Base-by-base conservation (phyloP, 2,888 invertebrate genomes). In the Limnephilus auricula region DNA sequence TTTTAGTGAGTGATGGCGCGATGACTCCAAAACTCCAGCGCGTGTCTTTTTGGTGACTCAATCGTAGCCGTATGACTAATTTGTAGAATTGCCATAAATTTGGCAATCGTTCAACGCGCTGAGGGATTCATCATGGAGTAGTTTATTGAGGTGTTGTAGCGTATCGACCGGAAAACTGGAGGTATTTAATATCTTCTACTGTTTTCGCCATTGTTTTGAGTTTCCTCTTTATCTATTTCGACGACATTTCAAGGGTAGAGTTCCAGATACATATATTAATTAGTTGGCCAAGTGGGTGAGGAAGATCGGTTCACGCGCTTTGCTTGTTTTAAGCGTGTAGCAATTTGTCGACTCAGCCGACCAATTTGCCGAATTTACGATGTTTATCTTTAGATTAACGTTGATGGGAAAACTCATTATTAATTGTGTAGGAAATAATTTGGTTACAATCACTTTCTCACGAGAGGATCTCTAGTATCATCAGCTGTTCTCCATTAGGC, bases 201-300 rank as follows among this genome's bases (percentile, higher is more conserved):
- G 78, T 34, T 88, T 88, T 90, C 34, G 18, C 90, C 83, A 87
- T 92, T 88, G 87, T 92, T 92, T 87, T 34, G 6, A 79, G 31
- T 79, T 90, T 90, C 85, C 79, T 90, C 87, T 90, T 85, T 88
- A 18, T 86, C 86, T 31, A 32, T 65, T 90, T 85, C 89, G 40
- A 13, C n/a, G 45, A 79, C 80, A 83, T 34, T 92, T 92, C 90
- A 92, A 92, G 91, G 91, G 91, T 90, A 31, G 45, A 78, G 89
- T 88, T 78, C 91, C 88, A 90, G 50, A 92, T 92, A 88, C 91
- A 92, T 92, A 90, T 65, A 92, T 92, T 88, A 87, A 92, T 92
- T 88, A 87, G 78, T 37, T 25, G 50, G 30, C 25, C 50, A 65
- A 65, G 50, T 40, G 25, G n/a, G 5, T 31, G 79, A 84, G 84